Evolutionary conservation across 1,140 invertebrate genomes (phyloP).

Genomic region (Bombyx mandarina): DNA sequence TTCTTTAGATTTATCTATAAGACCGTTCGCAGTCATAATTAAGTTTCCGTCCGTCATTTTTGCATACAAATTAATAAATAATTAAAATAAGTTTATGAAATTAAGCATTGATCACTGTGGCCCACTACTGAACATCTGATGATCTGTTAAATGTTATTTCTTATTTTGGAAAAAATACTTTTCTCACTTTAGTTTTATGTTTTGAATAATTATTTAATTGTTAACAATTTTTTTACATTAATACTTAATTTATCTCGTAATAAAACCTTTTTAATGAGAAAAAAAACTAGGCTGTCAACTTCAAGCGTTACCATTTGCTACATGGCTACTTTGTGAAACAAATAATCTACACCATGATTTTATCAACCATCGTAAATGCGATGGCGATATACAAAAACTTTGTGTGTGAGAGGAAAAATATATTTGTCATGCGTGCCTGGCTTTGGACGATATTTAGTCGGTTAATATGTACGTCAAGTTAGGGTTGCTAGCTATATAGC

Average conservation of each 20-base stretch:
- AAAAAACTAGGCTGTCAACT: conserved; percentile 33
- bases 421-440: too few relatives aligned
- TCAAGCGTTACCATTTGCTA: conserved; percentile 47
- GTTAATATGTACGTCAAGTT: too few relatives aligned
- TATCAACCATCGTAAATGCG: neutral
- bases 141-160: neutral
- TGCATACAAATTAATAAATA: conserved; percentile 25
- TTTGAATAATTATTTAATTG: conserved; percentile 7
- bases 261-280: conserved; percentile 7
- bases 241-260: conserved; percentile 7
- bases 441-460: too few relatives aligned
- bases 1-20: conserved; percentile 76
- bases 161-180: conserved; percentile 2
- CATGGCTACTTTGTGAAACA: conserved; percentile 10
- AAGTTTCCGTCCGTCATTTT: conserved; percentile 57
- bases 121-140: conserved; percentile 21
- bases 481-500: too few relatives aligned
- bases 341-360: neutral
- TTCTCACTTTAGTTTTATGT: neutral
- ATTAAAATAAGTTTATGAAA: conserved; percentile 48
- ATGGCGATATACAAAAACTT: too few relatives aligned
- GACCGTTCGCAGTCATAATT: conserved; percentile 43
- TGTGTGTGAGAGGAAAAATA: too few relatives aligned
- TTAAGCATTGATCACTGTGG: conserved; percentile 22
- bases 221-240: neutral